phyloP scores from a whole-genome alignment of 2,888 invertebrate species.

The Drymonia ruficornis region DNA sequence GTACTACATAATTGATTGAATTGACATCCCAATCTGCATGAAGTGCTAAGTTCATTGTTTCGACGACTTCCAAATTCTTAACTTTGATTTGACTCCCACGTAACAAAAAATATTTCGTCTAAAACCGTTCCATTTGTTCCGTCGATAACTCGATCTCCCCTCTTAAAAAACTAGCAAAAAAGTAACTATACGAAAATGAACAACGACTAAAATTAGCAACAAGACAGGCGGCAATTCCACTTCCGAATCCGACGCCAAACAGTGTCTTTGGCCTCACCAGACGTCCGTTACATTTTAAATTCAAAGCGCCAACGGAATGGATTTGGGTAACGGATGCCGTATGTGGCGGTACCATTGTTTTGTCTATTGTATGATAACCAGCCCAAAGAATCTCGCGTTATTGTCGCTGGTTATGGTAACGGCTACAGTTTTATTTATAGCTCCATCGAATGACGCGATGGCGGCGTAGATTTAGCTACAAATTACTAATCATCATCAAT shows the following conservation, averaged over 20 bases:
- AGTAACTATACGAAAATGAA: constrained; percentile 28
- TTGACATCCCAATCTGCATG: no score
- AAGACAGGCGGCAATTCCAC: constrained; percentile 31
- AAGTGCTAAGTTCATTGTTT: no score
- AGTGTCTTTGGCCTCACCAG: constrained; percentile 59
- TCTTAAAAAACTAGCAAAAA: constrained; percentile 27
- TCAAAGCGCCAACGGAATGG: constrained; percentile 60
- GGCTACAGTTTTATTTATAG: no score
- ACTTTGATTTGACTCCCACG: no score
- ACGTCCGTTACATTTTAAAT: constrained; percentile 71
- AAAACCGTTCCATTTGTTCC: no score
- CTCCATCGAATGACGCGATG: no score
- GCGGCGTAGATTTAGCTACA: no score
- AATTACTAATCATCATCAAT: no score
- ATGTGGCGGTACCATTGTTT: constrained; percentile 41
- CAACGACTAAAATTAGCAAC: constrained; percentile 32
- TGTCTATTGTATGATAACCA: constrained; percentile 14
- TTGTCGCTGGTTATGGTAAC: neutral
- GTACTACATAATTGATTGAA: no score
- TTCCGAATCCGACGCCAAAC: constrained; percentile 40
- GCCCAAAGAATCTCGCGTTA: neutral
- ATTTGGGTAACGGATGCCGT: constrained; percentile 63
- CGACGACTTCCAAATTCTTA: no score
- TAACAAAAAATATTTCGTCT: no score
- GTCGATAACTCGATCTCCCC: no score